Evolutionary conservation across 2,797 vertebrate species (phyloP).

Genomic region (Chloroceryle amazona): DNA sequence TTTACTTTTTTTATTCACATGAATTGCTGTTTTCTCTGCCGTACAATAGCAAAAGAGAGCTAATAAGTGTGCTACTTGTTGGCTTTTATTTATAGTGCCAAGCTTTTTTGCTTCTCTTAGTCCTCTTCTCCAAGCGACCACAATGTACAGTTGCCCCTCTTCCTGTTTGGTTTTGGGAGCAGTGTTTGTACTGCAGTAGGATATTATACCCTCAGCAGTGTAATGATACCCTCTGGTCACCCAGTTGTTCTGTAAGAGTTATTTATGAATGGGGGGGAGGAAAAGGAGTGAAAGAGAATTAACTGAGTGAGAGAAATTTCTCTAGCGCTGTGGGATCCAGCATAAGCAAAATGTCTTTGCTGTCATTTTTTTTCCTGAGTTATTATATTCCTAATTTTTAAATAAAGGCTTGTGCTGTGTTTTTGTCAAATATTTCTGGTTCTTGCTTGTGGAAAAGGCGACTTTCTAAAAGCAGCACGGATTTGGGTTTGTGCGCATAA

Average conservation of each 20-base stretch:
- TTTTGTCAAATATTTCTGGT: neutral
- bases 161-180: conserved; percentile 49
- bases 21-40: conserved; percentile 52
- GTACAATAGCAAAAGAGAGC: conserved; percentile 5
- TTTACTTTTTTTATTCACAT: conserved; percentile 42
- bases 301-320: neutral
- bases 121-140: neutral
- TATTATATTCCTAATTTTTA: neutral
- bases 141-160: neutral
- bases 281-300: neutral
- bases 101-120: neutral
- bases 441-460: neutral
- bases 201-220: neutral
- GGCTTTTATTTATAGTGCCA: conserved; percentile 22
- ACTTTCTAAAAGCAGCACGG: neutral
- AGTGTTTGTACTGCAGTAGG: neutral
- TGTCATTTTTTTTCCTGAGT: neutral
- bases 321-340: neutral
- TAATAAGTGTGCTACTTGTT: conserved; percentile 56
- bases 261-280: neutral
- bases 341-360: neutral
- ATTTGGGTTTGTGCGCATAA: neutral
- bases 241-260: neutral
- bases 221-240: neutral
- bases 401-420: neutral